Evolutionary conservation across 2,888 invertebrate genomes (phyloP).

Genomic region (Monochamus alternatus): DNA sequence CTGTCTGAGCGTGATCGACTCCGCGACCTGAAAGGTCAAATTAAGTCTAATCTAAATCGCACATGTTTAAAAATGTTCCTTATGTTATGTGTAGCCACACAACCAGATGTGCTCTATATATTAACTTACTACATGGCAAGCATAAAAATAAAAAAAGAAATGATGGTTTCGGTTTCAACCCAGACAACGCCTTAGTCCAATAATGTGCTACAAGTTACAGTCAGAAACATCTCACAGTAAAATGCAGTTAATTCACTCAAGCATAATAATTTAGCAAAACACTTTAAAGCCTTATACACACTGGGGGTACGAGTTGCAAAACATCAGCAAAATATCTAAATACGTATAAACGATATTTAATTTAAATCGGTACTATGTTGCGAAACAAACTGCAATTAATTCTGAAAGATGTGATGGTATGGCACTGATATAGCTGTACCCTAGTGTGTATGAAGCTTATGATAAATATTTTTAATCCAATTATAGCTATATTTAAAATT

Average conservation of each 20-base stretch:
- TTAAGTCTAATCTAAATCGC: slow-evolving; percentile 35
- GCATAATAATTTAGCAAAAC: slow-evolving; percentile 7
- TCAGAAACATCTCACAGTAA: slow-evolving; percentile 50
- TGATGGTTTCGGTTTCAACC: slow-evolving; percentile 52
- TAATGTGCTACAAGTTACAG: slow-evolving; percentile 60
- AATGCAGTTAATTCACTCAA: neutral
- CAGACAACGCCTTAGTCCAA: slow-evolving; percentile 63
- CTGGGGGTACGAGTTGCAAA: too few relatives aligned
- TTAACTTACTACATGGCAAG: slow-evolving; percentile 36
- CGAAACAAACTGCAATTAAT: neutral
- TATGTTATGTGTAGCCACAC: slow-evolving; percentile 24
- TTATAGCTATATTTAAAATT: too few relatives aligned
- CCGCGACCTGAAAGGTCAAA: slow-evolving; percentile 70
- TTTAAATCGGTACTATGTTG: too few relatives aligned
- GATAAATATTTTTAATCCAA: too few relatives aligned
- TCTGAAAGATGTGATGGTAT: neutral
- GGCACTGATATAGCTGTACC: too few relatives aligned
- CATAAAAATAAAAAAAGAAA: slow-evolving; percentile 35
- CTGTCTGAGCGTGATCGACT: slow-evolving; percentile 78
- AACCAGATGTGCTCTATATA: slow-evolving; percentile 29
- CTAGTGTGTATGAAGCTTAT: too few relatives aligned
- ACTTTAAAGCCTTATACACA: neutral
- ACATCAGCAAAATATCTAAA: too few relatives aligned
- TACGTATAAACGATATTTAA: too few relatives aligned
- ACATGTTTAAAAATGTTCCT: slow-evolving; percentile 24